Base-by-base conservation (phyloP, 2,888 invertebrate species). In the Heliconius aoede region DNA sequence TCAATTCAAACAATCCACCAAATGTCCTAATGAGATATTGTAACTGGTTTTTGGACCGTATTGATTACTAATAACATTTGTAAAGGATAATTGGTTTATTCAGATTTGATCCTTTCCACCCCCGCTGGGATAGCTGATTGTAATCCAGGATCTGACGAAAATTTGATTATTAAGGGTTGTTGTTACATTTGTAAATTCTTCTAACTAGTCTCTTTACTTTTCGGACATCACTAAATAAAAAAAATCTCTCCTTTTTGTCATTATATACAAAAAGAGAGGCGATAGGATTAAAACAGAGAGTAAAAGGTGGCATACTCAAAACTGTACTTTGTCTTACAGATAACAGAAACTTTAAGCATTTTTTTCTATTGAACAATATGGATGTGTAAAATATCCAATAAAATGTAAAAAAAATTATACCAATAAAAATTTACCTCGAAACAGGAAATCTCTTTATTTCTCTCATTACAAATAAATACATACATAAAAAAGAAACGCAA, bases 151-250 rank as follows among this genome's bases (percentile, higher is more conserved):
- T 78, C 81, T 78, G 75, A 80, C 80, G 84, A 83, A 88, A 87
- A 88, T 89, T 88, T 85, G 84, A 88, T 89, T 87, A 88, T 80
- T 61, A 65, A 73, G 84, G 87, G 86, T 87, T 21, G 36, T 61
- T 72, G 40, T 72, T 26, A 11, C 26, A 15, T 8, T 55, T 69
- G 18, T 26, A 32, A 32, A 26, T 28, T 62, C 32, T 69, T 69
- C n/a, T 55, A 69, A n/a, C 69, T 69, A 55, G n/a, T n/a, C n/a
- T n/a, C 51, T n/a, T 30, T 51, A 55, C n/a, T n/a, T n/a, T n/a
- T n/a, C n/a, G n/a, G n/a, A n/a, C n/a, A n/a, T n/a, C n/a, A n/a
- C n/a, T n/a, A n/a, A n/a, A n/a, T n/a, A n/a, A n/a, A n/a, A 32
- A 32, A 32, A 8, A 8, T 40, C 15, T 46, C 13, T 46, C 18